Evolutionary conservation across 2,888 invertebrate species (phyloP).

Genomic region (Aspidiotus destructor): DNA sequence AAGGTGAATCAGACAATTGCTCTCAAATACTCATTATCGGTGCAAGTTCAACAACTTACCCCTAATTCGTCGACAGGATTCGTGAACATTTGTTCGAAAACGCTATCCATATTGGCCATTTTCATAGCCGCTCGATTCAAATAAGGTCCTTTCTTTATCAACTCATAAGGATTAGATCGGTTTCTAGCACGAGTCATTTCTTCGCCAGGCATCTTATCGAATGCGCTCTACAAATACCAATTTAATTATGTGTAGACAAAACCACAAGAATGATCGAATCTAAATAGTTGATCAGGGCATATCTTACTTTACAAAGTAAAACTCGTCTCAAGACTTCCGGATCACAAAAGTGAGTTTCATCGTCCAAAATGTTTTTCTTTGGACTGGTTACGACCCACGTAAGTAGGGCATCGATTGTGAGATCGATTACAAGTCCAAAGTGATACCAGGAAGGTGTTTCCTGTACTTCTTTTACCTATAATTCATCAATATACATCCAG

Average conservation of each 20-base stretch:
- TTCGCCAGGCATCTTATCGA: constrained; percentile 66
- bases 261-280: background rate
- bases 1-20: too few species aligned
- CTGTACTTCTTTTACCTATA: background rate
- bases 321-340: constrained; percentile 58
- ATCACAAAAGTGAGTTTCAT: constrained; percentile 71
- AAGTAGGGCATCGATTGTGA: constrained; percentile 37
- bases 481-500: background rate
- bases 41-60: constrained; percentile 41
- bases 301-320: constrained; percentile 60
- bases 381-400: constrained; percentile 56
- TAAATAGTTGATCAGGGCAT: background rate
- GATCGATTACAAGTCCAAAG: background rate
- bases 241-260: background rate
- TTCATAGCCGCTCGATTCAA: constrained; percentile 90
- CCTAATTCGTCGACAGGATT: constrained; percentile 55
- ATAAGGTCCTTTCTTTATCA: constrained; percentile 78
- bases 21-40: background rate
- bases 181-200: constrained; percentile 72
- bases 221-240: constrained; percentile 52
- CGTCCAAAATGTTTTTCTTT: constrained; percentile 59
- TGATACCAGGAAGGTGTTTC: background rate
- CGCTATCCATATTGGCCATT: constrained; percentile 94
- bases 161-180: constrained; percentile 88
- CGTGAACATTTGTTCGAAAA: constrained; percentile 83